Evolutionary conservation across 1,140 invertebrate species (phyloP), one percentile per base, ranked within the genome.

Genomic region (Monomorium pharaonis): DNA sequence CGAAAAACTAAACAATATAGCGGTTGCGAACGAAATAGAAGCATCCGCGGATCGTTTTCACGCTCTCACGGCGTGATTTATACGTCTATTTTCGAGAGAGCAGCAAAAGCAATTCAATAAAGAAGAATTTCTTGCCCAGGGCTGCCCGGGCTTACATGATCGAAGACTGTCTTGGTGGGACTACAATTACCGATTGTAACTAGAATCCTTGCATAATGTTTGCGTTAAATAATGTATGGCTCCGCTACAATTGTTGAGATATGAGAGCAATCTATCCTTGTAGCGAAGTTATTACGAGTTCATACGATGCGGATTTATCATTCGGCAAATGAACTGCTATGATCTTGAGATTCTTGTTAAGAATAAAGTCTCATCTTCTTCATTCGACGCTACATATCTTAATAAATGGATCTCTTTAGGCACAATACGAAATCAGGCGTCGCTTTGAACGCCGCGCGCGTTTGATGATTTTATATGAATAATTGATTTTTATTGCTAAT

Each of bases 161-260:
- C 78, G 78, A 83, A 83, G 67, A 83, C 67, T 74, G 42, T 83
- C 78, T 72, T 58, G 78, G 67, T 83, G 51, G 51, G 67, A 83
- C 78, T 83, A 74, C 78, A 83, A 83, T 83, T 83, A 83, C 78
- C 78, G 78, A 83, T 83, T 83, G 78, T 83, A 83, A 83, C 78
- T 83, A 83, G 78, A 83, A 83, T 72, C 78, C 51, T 83, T 83
- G 78, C 78, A 83, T 83, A 83, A 83, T 83, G 78, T 83, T 83
- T 83, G 78, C 51, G 78, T 83, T 83, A 83, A 83, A 74, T 83
- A 83, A 83, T 74, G 67, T 33, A 83, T 44, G 51, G 67, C 51
- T 60, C 21, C 78, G 78, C 51, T 83, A 83, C 78, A 83, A 83
- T 83, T 83, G 78, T 58, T 83, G 78, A 83, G 67, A 83, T 83